Evolutionary conservation across 2,113 vertebrate genomes (phyloP).

Genomic region (Epinephelus fuscoguttatus): DNA sequence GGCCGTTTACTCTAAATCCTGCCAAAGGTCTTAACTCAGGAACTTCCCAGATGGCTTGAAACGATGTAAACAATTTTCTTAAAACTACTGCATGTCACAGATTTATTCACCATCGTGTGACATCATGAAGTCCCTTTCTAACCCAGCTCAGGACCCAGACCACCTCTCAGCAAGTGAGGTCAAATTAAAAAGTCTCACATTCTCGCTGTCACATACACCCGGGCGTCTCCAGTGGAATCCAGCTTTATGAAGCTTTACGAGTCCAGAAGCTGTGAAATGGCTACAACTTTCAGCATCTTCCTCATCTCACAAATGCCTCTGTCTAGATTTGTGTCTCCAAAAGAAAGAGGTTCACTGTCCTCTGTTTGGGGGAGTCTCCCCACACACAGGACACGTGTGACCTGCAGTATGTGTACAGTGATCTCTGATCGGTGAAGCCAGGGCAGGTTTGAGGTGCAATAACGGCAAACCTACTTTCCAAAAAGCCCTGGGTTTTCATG

Average conservation of each 20-base stretch:
- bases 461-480: constrained; percentile 79
- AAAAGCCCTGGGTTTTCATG: constrained; percentile 72
- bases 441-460: constrained; percentile 84
- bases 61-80: constrained; percentile 34
- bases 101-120: constrained; percentile 26
- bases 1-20: constrained; percentile 75
- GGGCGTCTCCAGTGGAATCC: constrained; percentile 34
- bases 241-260: constrained; percentile 58
- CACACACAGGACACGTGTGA: constrained; percentile 10
- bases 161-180: constrained; percentile 3
- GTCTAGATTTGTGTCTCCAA: constrained; percentile 44
- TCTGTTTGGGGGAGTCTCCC: constrained; percentile 11
- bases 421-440: constrained; percentile 68
- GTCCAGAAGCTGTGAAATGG: constrained; percentile 61
- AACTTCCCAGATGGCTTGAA: constrained; percentile 68
- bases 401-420: constrained; percentile 32
- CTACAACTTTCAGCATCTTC: constrained; percentile 63
- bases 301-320: constrained; percentile 70
- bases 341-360: constrained; percentile 42
- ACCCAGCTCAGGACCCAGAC: constrained; percentile 67
- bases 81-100: constrained; percentile 49
- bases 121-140: constrained; percentile 37
- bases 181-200: constrained; percentile 6
- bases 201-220: constrained; percentile 60
- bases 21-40: constrained; percentile 82